Percentiles rank a stretch among this genome's conserved stretches.
phyloP scores from a whole-genome alignment of 1,140 invertebrate genomes.

The Drosophila malerkotliana region DNA sequence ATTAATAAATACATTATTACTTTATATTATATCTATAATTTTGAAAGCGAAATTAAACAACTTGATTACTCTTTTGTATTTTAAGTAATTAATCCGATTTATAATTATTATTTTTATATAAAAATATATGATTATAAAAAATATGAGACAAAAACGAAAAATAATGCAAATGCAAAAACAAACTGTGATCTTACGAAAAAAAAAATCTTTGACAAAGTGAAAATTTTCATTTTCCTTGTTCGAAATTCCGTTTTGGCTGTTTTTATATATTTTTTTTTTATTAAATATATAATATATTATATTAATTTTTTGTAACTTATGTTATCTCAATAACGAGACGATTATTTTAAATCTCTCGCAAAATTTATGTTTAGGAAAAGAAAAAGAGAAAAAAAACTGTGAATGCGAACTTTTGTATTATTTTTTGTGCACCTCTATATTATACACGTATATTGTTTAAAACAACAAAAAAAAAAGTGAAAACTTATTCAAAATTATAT shows the following conservation, averaged over 20 bases:
- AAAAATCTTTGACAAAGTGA: constrained; percentile 68
- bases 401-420: constrained; percentile 79
- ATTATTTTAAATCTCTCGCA: constrained; percentile 36
- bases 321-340: constrained; percentile 24
- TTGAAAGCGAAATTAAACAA: constrained; percentile 12
- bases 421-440: constrained; percentile 68
- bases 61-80: constrained; percentile 34
- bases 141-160: constrained; percentile 56
- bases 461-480: constrained; percentile 10
- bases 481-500: constrained; percentile 70
- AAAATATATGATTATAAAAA: too few species aligned
- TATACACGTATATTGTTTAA: constrained; percentile 57
- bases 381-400: constrained; percentile 44
- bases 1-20: background rate
- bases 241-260: constrained; percentile 82
- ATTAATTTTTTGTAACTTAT: constrained; percentile 36
- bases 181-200: constrained; percentile 77
- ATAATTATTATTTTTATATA: constrained; percentile 26
- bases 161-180: constrained; percentile 81
- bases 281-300: constrained; percentile 39
- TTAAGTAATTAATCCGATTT: constrained; percentile 13
- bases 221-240: constrained; percentile 66
- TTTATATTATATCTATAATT: constrained; percentile 20
- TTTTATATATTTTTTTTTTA: constrained; percentile 46
- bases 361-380: constrained; percentile 77